Percentiles rank a stretch among this genome's conserved stretches.
These are phyloP conservation scores for Laticauda colubrina DNA, from an alignment of 2,113 vertebrate genomes.

Conservation along the genomic window DNA sequence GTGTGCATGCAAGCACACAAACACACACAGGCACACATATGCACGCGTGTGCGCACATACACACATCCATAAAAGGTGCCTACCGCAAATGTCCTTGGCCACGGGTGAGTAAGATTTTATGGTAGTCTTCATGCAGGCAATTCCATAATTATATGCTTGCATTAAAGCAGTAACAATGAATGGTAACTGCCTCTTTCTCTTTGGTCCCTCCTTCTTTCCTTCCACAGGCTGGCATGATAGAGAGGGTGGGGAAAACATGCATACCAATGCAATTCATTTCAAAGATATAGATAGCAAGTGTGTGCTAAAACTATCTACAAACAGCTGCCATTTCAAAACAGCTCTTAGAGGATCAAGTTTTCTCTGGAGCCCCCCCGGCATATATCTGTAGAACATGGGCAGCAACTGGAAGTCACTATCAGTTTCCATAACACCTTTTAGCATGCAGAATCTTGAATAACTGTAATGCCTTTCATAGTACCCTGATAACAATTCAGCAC, in stretches of 20 bases:
- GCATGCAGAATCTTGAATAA: neutral
- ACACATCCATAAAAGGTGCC: neutral
- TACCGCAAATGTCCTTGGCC: neutral
- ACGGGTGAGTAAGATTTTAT: neutral
- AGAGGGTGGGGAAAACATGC: conserved; percentile 29
- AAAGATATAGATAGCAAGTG: conserved; percentile 29
- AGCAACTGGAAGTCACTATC: neutral
- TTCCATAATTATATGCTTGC: conserved; percentile 2
- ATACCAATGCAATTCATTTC: conserved; percentile 20
- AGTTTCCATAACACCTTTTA: neutral
- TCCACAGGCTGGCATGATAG: conserved; percentile 16
- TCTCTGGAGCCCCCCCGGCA: neutral
- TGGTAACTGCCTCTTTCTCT: conserved; percentile 34
- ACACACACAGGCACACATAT: neutral
- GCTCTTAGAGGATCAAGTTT: conserved; percentile 16
- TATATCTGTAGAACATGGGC: neutral
- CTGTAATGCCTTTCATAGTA: neutral
- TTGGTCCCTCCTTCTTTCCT: conserved; percentile 3
- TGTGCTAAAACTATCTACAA: conserved; percentile 23
- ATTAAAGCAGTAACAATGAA: conserved; percentile 27
- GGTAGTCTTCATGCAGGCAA: neutral
- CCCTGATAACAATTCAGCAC: neutral
- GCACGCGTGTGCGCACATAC: neutral
- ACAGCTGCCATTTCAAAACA: conserved; percentile 19
- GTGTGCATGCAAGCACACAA: neutral